A percentile compares a stretch with the other conserved stretches of the same genome.
Conservation (phyloP, 2,113 vertebrate genomes). For the Smithornis capensis region DNA sequence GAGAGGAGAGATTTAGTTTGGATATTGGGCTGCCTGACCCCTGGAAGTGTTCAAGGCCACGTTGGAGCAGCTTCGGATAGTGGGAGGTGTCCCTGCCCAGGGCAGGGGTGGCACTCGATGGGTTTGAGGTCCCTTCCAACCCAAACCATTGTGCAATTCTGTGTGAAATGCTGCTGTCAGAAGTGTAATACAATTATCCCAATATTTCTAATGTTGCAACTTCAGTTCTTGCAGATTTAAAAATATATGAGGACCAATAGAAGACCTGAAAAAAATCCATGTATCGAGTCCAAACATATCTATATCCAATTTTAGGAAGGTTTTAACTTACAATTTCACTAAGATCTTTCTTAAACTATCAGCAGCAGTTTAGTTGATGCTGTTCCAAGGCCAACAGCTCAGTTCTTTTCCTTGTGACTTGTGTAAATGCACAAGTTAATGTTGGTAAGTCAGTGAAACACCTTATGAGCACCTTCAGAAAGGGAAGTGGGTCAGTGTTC, state of each 20-base stretch:
- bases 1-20: not conserved
- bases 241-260: not conserved
- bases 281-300: not conserved
- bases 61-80: fast-evolving
- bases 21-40: not conserved
- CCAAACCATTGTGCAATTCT: not conserved
- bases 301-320: not conserved
- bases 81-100: not conserved
- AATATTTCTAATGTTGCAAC: not conserved
- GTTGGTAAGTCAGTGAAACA: not conserved
- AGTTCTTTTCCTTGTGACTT: not conserved
- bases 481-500: not conserved
- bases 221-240: not conserved
- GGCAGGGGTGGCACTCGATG: not conserved
- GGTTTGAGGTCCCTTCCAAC: fast-evolving
- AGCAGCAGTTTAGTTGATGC: not conserved
- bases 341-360: not conserved
- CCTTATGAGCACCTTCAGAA: not conserved
- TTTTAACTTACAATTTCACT: not conserved
- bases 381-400: not conserved
- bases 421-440: not conserved
- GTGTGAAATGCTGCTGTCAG: not conserved
- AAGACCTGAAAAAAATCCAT: not conserved
- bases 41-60: not conserved
- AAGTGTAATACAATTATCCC: not conserved